A percentile compares a stretch with the other conserved stretches of the same genome.
Conservation (phyloP, 2,113 vertebrate genomes). For the Aix galericulata region DNA sequence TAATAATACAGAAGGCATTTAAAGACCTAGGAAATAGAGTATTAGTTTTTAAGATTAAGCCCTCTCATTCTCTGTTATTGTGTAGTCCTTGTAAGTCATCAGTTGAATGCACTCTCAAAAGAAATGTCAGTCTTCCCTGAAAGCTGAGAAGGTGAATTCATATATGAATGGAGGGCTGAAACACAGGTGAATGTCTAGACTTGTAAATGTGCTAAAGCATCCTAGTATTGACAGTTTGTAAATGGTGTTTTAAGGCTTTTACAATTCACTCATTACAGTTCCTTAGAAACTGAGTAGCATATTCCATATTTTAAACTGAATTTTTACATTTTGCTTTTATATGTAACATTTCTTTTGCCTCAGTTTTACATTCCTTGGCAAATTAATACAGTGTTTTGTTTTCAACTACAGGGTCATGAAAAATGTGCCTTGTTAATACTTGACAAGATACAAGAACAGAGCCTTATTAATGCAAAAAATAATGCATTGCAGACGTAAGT, state of each 20-base stretch:
- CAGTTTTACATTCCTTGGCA: background rate
- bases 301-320: background rate
- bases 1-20: background rate
- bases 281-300: background rate
- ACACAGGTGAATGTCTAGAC: background rate
- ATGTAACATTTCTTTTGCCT: background rate
- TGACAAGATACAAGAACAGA: conserved; percentile 88
- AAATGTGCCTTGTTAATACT: conserved; percentile 94
- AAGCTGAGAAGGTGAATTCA: background rate
- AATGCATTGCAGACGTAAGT: conserved; percentile 95
- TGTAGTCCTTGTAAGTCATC: background rate
- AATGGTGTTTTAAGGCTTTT: background rate
- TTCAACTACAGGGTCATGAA: conserved; percentile 86
- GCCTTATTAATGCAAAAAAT: conserved; percentile 90
- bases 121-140: background rate
- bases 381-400: background rate
- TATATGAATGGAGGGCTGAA: background rate
- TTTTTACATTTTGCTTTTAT: background rate
- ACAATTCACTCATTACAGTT: background rate
- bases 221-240: background rate
- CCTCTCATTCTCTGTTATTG: background rate
- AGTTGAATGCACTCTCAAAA: background rate
- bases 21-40: background rate
- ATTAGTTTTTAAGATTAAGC: background rate
- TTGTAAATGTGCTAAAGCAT: background rate